These are phyloP conservation scores for Chaetogeoica ovagalla DNA, from an alignment of 2,888 invertebrate species.

Conservation along the genomic window DNA sequence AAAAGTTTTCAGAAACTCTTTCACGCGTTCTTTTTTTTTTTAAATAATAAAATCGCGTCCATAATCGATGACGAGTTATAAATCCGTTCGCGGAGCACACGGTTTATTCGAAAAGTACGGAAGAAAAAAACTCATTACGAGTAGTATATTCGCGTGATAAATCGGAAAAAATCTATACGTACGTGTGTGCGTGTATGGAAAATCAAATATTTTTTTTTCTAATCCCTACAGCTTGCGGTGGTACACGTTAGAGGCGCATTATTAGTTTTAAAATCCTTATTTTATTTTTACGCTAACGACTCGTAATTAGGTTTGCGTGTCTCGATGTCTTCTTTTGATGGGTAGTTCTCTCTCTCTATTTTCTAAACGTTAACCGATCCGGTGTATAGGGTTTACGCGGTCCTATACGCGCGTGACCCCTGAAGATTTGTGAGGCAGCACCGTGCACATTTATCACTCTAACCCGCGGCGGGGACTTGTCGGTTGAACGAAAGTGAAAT, in stretches of 20 bases:
- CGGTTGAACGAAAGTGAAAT: constrained; percentile 21
- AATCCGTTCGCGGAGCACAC: too few species aligned
- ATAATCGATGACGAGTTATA: too few species aligned
- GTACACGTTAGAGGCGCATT: not conserved
- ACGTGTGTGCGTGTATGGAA: too few species aligned
- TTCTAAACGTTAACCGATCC: constrained; percentile 39
- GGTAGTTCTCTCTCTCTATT: constrained; percentile 31
- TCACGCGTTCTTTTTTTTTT: too few species aligned
- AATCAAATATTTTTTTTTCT: too few species aligned
- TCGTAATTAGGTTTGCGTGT: constrained; percentile 39
- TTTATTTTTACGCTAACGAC: constrained; percentile 47
- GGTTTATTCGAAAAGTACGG: too few species aligned
- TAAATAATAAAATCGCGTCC: too few species aligned
- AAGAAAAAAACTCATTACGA: too few species aligned
- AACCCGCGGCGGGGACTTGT: constrained; percentile 12
- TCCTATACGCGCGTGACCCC: constrained; percentile 29
- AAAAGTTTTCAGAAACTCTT: too few species aligned
- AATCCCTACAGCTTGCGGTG: too few species aligned
- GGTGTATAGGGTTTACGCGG: constrained; percentile 5
- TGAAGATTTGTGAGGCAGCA: constrained; percentile 31
- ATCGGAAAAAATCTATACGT: too few species aligned
- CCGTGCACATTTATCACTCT: constrained; percentile 43
- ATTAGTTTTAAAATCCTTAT: not conserved
- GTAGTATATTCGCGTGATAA: too few species aligned
- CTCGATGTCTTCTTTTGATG: constrained; percentile 43